Evolutionary conservation across 2,113 vertebrate species (phyloP).

Genomic region (Scortum barcoo): DNA sequence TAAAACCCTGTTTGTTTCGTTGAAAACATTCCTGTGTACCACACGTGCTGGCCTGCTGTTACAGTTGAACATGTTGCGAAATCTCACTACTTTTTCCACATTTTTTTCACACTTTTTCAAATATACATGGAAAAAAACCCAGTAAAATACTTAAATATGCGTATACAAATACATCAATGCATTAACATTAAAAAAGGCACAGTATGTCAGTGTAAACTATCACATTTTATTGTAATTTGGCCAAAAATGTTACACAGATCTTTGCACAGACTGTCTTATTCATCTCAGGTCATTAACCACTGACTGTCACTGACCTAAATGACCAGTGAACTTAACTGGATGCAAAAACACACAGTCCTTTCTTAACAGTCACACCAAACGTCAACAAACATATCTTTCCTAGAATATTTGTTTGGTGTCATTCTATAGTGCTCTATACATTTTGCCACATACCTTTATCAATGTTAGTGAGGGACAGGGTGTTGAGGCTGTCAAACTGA

Average conservation of each 20-base stretch:
- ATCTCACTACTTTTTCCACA: neutral
- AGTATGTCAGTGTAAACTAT: neutral
- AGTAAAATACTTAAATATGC: neutral
- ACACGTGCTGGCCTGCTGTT: neutral
- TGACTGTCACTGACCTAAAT: neutral
- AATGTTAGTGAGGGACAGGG: constrained; percentile 89
- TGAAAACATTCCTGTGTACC: neutral
- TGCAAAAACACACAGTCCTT: neutral
- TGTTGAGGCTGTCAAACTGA: constrained; percentile 93
- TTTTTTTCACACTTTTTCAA: neutral
- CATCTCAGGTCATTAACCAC: neutral
- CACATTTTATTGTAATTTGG: neutral
- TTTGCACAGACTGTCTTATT: neutral
- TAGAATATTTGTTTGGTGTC: neutral
- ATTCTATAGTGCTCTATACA: neutral
- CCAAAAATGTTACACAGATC: neutral
- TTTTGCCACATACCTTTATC: constrained; percentile 90
- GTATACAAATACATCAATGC: neutral
- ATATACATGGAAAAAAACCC: neutral
- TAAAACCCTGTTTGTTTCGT: too few species aligned
- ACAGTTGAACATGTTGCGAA: neutral
- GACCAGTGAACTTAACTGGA: neutral
- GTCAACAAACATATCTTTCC: neutral
- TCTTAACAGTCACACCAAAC: neutral
- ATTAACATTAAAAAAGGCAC: neutral